Evolutionary conservation across 2,113 vertebrate species (phyloP), one percentile per base, ranked within the genome.

Genomic region (Mirounga angustirostris): DNA sequence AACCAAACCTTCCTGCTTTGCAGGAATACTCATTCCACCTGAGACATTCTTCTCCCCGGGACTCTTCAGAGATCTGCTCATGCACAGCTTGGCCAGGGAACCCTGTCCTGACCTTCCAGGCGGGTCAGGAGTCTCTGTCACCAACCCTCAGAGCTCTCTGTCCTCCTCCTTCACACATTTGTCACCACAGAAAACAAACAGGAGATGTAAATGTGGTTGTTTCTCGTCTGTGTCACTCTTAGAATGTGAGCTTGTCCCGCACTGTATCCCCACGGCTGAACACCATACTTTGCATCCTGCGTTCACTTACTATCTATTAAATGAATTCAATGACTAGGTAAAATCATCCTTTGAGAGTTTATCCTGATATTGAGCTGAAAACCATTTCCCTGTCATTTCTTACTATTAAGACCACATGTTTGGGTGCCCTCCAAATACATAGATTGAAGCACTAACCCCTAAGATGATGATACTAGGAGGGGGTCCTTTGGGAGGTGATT

Each of bases 131-230:
- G 52, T 16, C 11, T 7, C 61, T 54, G 22, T 69, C n/a, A 46
- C 36, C 11, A 11, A 6, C 7, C 56, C n/a, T 22, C 36, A 58
- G 13, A 71, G 21, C 28, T 52, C 81, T 85, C 56, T 54, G 56
- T 2, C 0, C 7, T 30, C 5, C 0, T 13, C n/a, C 26, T 15
- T 30, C 58, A 24, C 18, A 36, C 56, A 33, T 26, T 12, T 52
- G 40, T 54, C 46, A 24, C 33, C 7, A 18, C 8, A 5, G 33
- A 43, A 85, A 63, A 22, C 7, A 30, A 22, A 76, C 33, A 52
- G 36, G 10, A 36, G 12, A 36, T 10, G 4, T 74, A 58, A 36
- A 28, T 24, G 28, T 61, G 7, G 0, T 4, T 11, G 4, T 59
- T 76, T 26, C n/a, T 36, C 36, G 0, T 13, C 33, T 58, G 0